These are phyloP conservation scores for Linepithema humile DNA, from an alignment of 1,140 invertebrate species.

Conservation along the genomic window DNA sequence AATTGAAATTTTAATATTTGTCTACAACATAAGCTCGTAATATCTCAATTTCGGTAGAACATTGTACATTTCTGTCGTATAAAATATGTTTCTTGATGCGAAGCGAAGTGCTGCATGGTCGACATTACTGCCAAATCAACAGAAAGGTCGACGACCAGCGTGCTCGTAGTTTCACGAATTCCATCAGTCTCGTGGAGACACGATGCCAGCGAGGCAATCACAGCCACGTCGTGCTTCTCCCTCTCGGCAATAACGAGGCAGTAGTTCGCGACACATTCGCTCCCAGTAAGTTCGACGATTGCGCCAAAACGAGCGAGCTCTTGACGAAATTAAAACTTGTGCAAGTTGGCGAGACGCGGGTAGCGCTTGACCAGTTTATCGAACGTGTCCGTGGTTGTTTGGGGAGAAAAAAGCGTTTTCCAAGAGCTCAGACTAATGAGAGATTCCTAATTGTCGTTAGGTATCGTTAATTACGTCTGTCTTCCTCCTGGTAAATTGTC, in stretches of 20 bases:
- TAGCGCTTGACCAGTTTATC: constrained; percentile 7
- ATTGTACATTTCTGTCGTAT: constrained; percentile 2
- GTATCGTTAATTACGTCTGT: constrained; percentile 33
- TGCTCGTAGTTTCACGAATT: constrained; percentile 39
- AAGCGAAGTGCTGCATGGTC: constrained; percentile 11
- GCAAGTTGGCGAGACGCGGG: background rate
- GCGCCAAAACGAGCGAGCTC: constrained; percentile 5
- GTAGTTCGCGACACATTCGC: constrained; percentile 12
- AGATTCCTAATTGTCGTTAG: constrained; percentile 4
- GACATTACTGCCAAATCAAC: constrained; percentile 39
- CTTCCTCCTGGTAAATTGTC: constrained; percentile 1
- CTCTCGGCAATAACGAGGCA: constrained; percentile 36
- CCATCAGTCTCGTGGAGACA: constrained; percentile 35
- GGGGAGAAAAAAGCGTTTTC: background rate
- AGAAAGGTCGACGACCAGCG: constrained; percentile 33
- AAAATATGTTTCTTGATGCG: background rate
- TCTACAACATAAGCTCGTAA: background rate
- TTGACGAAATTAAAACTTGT: constrained; percentile 28
- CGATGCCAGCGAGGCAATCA: constrained; percentile 36
- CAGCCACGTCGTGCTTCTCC: constrained; percentile 17
- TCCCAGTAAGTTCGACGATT: constrained; percentile 13
- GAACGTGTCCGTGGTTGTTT: constrained; percentile 2
- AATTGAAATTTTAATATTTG: background rate
- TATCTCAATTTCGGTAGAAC: background rate
- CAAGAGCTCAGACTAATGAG: constrained; percentile 23